phyloP scores from a whole-genome alignment of 92 coral and sea anemone species.

The Epizoanthus ramosus region DNA sequence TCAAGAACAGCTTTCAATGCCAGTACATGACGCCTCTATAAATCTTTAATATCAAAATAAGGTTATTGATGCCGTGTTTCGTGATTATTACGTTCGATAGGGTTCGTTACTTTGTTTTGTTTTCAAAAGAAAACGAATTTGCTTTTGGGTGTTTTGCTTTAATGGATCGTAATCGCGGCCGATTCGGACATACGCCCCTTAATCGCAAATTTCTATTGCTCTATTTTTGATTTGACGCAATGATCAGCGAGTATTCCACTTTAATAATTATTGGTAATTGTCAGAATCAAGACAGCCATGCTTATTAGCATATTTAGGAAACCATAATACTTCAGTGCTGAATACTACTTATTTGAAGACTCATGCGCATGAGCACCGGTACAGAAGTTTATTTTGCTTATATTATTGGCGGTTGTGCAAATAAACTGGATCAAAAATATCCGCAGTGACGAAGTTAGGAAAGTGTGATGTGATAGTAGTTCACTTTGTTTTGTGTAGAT shows the following conservation, averaged over 20 bases:
- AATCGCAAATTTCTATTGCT: too few species aligned
- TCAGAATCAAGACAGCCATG: too few species aligned
- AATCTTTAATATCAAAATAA: slow-evolving; percentile 3
- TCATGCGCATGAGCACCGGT: too few species aligned
- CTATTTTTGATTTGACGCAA: too few species aligned
- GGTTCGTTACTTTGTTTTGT: neutral
- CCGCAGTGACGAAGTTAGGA: too few species aligned
- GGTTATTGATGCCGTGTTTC: neutral
- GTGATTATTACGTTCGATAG: neutral
- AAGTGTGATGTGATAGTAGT: neutral
- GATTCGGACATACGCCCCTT: neutral
- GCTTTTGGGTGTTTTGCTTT: neutral
- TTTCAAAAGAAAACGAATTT: slow-evolving; percentile 2
- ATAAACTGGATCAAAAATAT: neutral
- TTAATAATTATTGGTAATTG: too few species aligned
- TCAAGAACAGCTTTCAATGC: too few species aligned
- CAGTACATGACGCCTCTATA: neutral
- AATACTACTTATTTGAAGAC: too few species aligned
- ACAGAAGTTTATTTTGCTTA: too few species aligned
- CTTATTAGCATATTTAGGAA: too few species aligned
- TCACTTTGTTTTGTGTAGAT: neutral
- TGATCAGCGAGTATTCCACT: too few species aligned
- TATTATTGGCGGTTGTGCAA: neutral
- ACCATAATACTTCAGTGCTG: too few species aligned
- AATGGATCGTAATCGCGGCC: neutral